These are phyloP conservation scores for Pempheris klunzingeri DNA, from an alignment of 2,797 vertebrate species.

Conservation along the genomic window DNA sequence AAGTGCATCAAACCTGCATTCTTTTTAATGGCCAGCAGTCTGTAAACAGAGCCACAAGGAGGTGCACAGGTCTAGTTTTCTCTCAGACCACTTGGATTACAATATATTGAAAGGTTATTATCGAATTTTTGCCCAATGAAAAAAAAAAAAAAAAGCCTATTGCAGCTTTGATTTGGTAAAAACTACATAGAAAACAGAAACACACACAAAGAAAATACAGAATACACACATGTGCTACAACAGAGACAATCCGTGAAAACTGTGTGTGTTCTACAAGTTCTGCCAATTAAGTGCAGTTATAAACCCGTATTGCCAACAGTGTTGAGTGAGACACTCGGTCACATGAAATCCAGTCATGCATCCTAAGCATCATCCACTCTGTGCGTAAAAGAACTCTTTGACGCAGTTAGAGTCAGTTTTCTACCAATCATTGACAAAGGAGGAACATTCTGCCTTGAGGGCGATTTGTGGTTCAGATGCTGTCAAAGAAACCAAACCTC, in stretches of 20 bases:
- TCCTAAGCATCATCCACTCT: neutral
- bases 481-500: neutral
- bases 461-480: neutral
- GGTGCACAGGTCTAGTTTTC: no score
- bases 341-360: conserved; percentile 19
- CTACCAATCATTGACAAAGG: neutral
- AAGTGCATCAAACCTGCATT: no score
- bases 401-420: neutral
- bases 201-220: neutral
- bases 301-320: neutral
- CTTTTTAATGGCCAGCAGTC: no score
- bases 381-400: neutral
- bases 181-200: neutral
- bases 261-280: neutral
- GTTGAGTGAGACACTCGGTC: neutral
- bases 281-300: neutral
- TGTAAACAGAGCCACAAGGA: no score
- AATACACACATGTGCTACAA: neutral
- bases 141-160: neutral
- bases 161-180: no score
- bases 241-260: neutral
- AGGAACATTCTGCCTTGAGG: neutral
- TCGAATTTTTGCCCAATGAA: no score
- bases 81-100: no score
- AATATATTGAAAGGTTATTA: no score